Evolutionary conservation across 23 tunicate species (phyloP).

Genomic region (Halocynthia aurantium): DNA sequence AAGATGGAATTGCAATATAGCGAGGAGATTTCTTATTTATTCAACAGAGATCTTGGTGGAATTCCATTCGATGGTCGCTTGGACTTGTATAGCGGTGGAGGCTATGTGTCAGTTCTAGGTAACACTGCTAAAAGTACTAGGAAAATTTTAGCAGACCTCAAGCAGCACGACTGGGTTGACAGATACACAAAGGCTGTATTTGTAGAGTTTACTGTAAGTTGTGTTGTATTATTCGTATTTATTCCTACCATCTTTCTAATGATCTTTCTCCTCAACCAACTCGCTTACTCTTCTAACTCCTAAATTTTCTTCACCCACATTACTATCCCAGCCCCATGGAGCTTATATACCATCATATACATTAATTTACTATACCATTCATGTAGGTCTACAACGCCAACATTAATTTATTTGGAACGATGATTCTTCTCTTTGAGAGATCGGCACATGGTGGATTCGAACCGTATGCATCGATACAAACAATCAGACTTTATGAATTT

Average conservation of each 20-base stretch:
- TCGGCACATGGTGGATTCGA: constrained; percentile 64
- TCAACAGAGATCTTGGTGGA: constrained; percentile 62
- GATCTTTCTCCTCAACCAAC: background rate
- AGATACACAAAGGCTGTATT: constrained; percentile 60
- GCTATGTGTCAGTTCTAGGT: constrained; percentile 66
- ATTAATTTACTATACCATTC: background rate
- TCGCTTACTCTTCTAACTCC: background rate
- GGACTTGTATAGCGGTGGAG: constrained; percentile 76
- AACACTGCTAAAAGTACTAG: constrained; percentile 45
- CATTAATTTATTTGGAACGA: constrained; percentile 63
- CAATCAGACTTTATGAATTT: constrained; percentile 73
- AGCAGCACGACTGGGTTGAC: constrained; percentile 54
- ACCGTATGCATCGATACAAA: constrained; percentile 35
- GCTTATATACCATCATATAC: no score
- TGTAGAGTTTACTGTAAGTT: constrained; percentile 59
- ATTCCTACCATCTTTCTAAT: background rate
- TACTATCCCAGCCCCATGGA: background rate
- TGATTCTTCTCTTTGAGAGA: constrained; percentile 45
- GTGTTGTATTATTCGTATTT: background rate
- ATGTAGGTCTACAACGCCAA: constrained; percentile 79
- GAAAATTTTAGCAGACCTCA: constrained; percentile 29
- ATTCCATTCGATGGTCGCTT: constrained; percentile 41
- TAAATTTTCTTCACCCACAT: no score
- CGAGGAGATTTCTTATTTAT: background rate
- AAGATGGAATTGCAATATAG: background rate